A percentile compares a stretch with the other conserved stretches of the same genome.
Evolutionary conservation across 1,140 invertebrate species (phyloP).

Genomic region (Laupala kohalensis): DNA sequence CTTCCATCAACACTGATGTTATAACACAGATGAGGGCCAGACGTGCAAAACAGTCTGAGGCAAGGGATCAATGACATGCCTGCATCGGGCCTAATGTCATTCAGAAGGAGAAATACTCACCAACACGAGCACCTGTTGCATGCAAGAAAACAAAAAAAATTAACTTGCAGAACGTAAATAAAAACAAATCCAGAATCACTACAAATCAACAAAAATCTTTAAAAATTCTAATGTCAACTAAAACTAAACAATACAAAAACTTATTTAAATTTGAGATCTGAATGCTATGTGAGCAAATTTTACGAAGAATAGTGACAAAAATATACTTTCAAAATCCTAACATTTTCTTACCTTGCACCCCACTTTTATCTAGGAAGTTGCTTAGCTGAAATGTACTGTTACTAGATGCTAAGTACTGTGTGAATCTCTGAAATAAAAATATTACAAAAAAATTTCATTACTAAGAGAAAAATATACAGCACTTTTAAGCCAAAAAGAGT

Average conservation of each 20-base stretch:
- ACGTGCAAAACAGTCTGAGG: not conserved
- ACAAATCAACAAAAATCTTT: too few species aligned
- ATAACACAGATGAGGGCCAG: too few species aligned
- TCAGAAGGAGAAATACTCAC: conserved; percentile 15
- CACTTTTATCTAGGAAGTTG: conserved; percentile 93
- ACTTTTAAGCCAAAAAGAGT: too few species aligned
- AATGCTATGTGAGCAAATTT: too few species aligned
- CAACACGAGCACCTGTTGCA: conserved; percentile 26
- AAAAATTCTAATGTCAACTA: too few species aligned
- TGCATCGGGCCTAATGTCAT: not conserved
- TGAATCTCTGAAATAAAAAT: conserved; percentile 73
- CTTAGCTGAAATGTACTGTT: conserved; percentile 97
- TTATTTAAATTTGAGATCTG: too few species aligned
- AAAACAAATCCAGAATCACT: not conserved
- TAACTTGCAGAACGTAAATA: conserved; percentile 6
- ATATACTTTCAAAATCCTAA: too few species aligned
- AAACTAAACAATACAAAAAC: too few species aligned
- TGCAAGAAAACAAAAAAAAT: conserved; percentile 18
- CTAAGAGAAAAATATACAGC: too few species aligned
- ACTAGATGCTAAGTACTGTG: conserved; percentile 97
- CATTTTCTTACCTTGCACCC: conserved; percentile 73
- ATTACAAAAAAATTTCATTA: not conserved
- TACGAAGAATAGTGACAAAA: too few species aligned
- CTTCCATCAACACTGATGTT: too few species aligned
- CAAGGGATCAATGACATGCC: not conserved